Percentiles rank a stretch among this genome's conserved stretches.
These are phyloP conservation scores for Acronicta aceris DNA, from an alignment of 2,888 invertebrate genomes.

Conservation along the genomic window DNA sequence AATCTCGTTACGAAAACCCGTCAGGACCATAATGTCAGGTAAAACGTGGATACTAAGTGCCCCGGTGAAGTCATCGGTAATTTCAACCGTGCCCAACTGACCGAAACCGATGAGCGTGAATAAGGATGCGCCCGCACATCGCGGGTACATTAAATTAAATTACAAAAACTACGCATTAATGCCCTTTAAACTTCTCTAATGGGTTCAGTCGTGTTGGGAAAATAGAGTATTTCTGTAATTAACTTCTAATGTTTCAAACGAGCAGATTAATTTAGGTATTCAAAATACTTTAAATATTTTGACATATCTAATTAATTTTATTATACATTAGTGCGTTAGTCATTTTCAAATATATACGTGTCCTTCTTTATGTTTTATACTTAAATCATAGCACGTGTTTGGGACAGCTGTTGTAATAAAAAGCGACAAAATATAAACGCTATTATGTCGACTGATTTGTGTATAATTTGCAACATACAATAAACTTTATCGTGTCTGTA, in stretches of 20 bases:
- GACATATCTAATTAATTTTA: conserved; percentile 68
- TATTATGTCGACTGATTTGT: conserved; percentile 67
- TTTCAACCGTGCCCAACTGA: conserved; percentile 57
- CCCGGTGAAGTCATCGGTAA: conserved; percentile 61
- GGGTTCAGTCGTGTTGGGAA: conserved; percentile 63
- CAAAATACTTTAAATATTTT: conserved; percentile 68
- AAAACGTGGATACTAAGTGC: conserved; percentile 59
- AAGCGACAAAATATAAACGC: conserved; percentile 68
- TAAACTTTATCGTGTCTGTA: conserved; percentile 70
- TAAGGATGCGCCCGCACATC: conserved; percentile 66
- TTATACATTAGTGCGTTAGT: conserved; percentile 52
- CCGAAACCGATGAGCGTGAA: conserved; percentile 69
- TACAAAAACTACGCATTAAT: conserved; percentile 64
- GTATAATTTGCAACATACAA: conserved; percentile 70
- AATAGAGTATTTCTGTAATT: conserved; percentile 77
- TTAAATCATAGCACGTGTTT: conserved; percentile 65
- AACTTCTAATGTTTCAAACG: conserved; percentile 74
- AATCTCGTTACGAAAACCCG: conserved; percentile 62
- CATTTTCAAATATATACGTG: conserved; percentile 48
- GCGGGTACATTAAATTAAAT: conserved; percentile 70
- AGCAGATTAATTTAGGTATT: conserved; percentile 59
- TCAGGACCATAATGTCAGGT: conserved; percentile 61
- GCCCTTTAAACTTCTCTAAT: conserved; percentile 68
- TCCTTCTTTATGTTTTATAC: conserved; percentile 55
- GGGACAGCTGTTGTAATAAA: conserved; percentile 76